Evolutionary conservation across 2,797 vertebrate species (phyloP).

Genomic region (Xenops minutus): DNA sequence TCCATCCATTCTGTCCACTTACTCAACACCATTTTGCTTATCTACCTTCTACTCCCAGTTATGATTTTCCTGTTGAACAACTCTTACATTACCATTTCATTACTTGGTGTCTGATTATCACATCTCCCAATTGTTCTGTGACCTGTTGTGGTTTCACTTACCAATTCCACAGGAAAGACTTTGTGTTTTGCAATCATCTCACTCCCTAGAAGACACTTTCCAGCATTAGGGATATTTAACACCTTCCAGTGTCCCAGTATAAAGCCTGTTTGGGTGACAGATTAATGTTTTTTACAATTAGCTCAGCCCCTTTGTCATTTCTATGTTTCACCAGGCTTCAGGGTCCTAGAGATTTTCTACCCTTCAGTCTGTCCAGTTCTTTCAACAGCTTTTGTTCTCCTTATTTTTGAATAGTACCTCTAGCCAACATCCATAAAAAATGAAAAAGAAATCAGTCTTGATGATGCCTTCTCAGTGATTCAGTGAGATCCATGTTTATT

Average conservation of each 20-base stretch:
- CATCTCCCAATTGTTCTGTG: neutral
- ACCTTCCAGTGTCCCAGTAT: neutral
- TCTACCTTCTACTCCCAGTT: neutral
- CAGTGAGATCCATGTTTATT: neutral
- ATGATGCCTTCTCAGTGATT: neutral
- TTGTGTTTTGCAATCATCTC: neutral
- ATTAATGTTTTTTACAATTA: neutral
- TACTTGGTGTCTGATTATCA: neutral
- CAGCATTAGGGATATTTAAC: neutral
- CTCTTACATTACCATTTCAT: neutral
- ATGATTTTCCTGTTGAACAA: neutral
- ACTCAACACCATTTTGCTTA: neutral
- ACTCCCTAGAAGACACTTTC: neutral
- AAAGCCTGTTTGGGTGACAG: neutral
- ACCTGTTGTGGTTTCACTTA: neutral
- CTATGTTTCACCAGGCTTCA: neutral
- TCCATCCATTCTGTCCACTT: neutral
- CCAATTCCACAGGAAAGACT: neutral
- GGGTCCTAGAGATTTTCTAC: neutral
- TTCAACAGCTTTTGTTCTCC: neutral
- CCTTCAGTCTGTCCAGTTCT: neutral
- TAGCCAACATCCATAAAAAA: neutral
- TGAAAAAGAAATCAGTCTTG: neutral
- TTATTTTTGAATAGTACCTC: neutral
- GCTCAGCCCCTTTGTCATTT: neutral